Conservation (phyloP, 1,140 invertebrate species). For the Cecropterus lyciades region DNA sequence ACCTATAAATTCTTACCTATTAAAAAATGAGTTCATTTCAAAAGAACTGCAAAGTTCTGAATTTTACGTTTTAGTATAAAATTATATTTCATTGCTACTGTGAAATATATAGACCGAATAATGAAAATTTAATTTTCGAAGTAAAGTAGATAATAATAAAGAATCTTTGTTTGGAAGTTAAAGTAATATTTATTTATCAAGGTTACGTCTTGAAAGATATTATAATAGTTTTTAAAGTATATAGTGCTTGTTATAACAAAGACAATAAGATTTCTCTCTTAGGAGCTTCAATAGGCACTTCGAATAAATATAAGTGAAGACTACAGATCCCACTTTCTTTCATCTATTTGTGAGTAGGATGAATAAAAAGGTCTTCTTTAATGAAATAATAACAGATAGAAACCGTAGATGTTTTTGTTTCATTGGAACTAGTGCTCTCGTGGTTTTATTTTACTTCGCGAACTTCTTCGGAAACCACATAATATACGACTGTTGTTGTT, state of each 20-base stretch:
- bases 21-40: no score
- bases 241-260: neutral
- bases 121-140: no score
- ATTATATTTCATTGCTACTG: no score
- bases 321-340: neutral
- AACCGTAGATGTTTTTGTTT: conserved; percentile 3
- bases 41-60: no score
- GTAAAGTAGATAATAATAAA: no score
- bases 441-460: conserved; percentile 10
- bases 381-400: conserved; percentile 7
- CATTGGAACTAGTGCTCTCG: conserved; percentile 9
- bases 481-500: conserved; percentile 20
- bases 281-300: neutral
- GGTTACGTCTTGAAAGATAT: no score
- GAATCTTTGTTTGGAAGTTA: no score
- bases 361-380: neutral
- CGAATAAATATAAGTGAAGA: neutral
- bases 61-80: no score
- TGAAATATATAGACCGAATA: no score
- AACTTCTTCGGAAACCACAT: conserved; percentile 17
- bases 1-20: no score
- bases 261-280: neutral
- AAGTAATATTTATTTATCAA: no score
- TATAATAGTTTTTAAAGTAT: no score
- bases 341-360: neutral